Conservation (phyloP, 2,797 vertebrate genomes). For the Diceros bicornis region DNA sequence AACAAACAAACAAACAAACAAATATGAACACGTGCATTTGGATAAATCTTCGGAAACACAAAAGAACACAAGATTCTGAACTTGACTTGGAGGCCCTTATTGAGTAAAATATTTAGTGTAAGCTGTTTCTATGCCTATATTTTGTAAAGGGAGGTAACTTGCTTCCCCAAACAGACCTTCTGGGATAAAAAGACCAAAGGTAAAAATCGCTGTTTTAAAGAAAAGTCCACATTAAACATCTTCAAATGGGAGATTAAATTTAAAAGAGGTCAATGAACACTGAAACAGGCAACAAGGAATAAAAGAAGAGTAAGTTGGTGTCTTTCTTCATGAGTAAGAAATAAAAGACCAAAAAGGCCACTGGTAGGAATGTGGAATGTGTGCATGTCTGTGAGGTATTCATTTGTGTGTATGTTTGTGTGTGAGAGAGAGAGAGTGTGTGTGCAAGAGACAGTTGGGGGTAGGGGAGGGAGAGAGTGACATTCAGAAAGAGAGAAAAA, state of each 20-base stretch:
- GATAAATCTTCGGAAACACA: slow-evolving; percentile 19
- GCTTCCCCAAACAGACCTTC: not conserved
- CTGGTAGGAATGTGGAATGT: slow-evolving; percentile 33
- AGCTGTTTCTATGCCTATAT: not conserved
- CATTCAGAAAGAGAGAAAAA: not conserved
- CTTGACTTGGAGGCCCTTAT: not conserved
- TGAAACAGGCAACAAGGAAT: not conserved
- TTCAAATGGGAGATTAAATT: not conserved
- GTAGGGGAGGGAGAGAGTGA: not conserved
- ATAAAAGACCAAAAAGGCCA: slow-evolving; percentile 77
- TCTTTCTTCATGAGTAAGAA: slow-evolving; percentile 76
- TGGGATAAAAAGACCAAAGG: not conserved
- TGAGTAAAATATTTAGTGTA: slow-evolving; percentile 41
- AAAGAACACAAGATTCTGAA: not conserved
- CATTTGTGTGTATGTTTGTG: not conserved
- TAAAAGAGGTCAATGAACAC: not conserved
- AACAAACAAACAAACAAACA: not conserved
- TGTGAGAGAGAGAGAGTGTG: not conserved
- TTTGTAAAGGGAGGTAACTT: not conserved
- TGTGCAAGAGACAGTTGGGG: no score
- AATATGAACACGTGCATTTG: not conserved
- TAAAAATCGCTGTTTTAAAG: not conserved
- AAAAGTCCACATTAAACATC: not conserved
- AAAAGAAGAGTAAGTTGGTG: not conserved
- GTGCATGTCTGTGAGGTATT: not conserved